Conservation (phyloP, 1,140 invertebrate species). For the Drosophila parabipectinata region DNA sequence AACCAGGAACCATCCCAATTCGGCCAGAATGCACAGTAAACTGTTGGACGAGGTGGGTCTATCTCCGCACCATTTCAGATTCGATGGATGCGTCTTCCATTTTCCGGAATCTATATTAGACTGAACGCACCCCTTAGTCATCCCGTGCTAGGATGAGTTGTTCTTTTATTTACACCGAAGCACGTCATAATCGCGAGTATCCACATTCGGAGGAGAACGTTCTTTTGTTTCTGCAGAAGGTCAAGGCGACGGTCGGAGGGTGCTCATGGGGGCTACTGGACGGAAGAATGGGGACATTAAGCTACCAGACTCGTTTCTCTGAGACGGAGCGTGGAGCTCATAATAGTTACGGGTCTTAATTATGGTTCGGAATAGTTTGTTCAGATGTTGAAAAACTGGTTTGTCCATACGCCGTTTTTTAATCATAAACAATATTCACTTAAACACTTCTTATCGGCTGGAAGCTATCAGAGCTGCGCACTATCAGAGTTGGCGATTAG, state of each 20-base stretch:
- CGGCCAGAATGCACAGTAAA: constrained; percentile 76
- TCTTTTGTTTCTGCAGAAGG: constrained; percentile 41
- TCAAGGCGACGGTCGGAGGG: constrained; percentile 11
- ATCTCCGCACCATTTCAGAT: constrained; percentile 5
- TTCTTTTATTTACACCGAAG: constrained; percentile 59
- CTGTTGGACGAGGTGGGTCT: constrained; percentile 78
- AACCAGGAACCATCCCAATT: constrained; percentile 13
- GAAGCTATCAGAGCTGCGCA: not conserved
- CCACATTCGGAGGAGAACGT: constrained; percentile 46
- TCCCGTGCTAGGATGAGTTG: constrained; percentile 12
- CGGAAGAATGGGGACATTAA: not conserved
- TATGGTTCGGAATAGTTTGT: constrained; percentile 27
- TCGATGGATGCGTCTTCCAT: not conserved
- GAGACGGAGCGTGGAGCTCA: constrained; percentile 1
- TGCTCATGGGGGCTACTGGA: no score
- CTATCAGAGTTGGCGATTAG: not conserved
- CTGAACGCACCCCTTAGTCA: constrained; percentile 56
- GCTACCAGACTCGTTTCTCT: constrained; percentile 20
- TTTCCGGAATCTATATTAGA: constrained; percentile 44
- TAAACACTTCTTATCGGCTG: constrained; percentile 3
- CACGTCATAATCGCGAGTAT: constrained; percentile 49
- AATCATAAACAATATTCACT: constrained; percentile 21
- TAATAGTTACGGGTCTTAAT: constrained; percentile 36
- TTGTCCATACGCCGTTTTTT: constrained; percentile 3
- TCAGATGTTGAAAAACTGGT: constrained; percentile 14